Conservation (phyloP, 2,113 vertebrate genomes). For the Chionodraco myersi region DNA sequence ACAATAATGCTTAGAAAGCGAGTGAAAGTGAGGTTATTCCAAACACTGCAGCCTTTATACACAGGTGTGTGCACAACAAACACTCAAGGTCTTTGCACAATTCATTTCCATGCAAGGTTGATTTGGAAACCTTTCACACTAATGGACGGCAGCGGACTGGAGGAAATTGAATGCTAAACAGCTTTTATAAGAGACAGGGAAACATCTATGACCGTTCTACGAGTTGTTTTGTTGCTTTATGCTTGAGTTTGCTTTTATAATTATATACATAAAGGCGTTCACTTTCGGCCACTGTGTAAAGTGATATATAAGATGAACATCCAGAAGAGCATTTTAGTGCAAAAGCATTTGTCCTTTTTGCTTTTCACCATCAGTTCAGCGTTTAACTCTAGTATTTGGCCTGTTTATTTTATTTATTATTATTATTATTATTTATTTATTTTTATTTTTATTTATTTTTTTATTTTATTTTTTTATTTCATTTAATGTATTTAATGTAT, state of each 20-base stretch:
- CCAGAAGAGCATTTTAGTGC: background rate
- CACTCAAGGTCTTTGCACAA: background rate
- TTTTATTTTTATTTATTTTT: too few relatives aligned
- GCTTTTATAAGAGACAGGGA: background rate
- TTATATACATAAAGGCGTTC: too few relatives aligned
- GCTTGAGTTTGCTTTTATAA: background rate
- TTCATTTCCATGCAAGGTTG: background rate
- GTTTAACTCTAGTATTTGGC: background rate
- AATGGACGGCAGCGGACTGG: background rate
- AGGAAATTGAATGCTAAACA: conserved; percentile 14
- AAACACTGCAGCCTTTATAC: background rate
- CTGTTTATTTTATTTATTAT: too few relatives aligned
- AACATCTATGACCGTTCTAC: background rate
- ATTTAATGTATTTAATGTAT: too few relatives aligned
- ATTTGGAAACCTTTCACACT: conserved; percentile 5
- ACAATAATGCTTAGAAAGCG: background rate
- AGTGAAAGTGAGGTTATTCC: conserved; percentile 13
- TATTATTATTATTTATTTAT: too few relatives aligned
- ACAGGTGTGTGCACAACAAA: background rate
- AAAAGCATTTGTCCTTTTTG: background rate
- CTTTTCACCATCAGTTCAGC: background rate
- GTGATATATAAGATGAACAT: background rate
- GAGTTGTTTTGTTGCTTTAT: background rate
- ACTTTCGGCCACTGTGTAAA: too few relatives aligned
- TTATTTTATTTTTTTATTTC: too few relatives aligned